Percentiles rank a stretch among this genome's conserved stretches.
Conservation (phyloP, 2,888 invertebrate genomes). For the Metallyticus violacea region DNA sequence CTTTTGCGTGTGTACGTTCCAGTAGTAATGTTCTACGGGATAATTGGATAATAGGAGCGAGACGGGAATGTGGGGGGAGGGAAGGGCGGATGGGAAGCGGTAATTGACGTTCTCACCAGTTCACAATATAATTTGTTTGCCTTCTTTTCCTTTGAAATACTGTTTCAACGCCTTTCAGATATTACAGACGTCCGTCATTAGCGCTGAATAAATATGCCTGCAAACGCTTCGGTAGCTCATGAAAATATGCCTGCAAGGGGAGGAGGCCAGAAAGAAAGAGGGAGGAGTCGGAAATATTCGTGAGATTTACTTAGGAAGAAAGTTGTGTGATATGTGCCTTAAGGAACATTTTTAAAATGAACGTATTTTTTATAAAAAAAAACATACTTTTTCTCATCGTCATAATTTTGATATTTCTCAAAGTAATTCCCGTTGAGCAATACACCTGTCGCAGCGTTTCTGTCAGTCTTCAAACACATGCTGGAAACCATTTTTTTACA, state of each 20-base stretch:
- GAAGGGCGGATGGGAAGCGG: background rate
- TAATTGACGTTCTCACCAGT: background rate
- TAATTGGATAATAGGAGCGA: background rate
- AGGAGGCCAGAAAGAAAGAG: background rate
- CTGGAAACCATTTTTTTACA: too few relatives aligned
- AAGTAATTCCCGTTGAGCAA: too few relatives aligned
- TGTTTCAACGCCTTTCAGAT: background rate
- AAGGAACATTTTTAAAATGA: too few relatives aligned
- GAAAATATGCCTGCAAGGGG: background rate
- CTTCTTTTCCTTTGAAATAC: background rate
- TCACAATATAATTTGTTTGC: background rate
- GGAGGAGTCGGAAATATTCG: background rate
- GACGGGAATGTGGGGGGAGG: background rate
- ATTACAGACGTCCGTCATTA: background rate
- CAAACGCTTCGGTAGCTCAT: background rate
- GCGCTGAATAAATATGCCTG: background rate
- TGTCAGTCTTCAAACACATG: too few relatives aligned
- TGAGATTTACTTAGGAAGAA: background rate
- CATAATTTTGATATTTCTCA: too few relatives aligned
- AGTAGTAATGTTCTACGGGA: background rate
- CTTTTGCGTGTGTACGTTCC: background rate
- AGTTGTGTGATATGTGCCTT: too few relatives aligned
- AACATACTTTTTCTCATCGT: too few relatives aligned
- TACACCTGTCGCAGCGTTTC: too few relatives aligned
- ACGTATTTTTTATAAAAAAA: too few relatives aligned